A percentile compares a stretch with the other conserved stretches of the same genome.
Conservation (phyloP, 2,888 invertebrate genomes). For the Ommatoiulus sabulosus region DNA sequence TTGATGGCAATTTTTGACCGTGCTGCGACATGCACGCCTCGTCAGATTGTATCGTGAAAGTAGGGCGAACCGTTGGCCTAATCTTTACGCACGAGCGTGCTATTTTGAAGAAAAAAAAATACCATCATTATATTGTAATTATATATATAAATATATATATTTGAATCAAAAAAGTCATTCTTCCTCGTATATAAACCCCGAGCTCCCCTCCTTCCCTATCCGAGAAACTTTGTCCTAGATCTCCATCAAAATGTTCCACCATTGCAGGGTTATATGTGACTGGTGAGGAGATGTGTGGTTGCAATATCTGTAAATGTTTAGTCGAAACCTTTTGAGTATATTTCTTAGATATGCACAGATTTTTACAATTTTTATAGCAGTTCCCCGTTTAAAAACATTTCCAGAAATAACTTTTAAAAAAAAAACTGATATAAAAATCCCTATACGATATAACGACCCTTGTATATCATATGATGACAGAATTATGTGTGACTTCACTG, state of each 20-base stretch:
- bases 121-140: constrained; percentile 40
- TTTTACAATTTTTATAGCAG: constrained; percentile 62
- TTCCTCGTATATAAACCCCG: not conserved
- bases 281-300: constrained; percentile 56
- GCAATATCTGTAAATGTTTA: constrained; percentile 59
- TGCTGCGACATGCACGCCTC: not conserved
- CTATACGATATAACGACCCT: constrained; percentile 50
- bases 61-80: constrained; percentile 13
- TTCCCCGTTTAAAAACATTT: constrained; percentile 57
- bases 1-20: not conserved
- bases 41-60: not conserved
- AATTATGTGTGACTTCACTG: constrained; percentile 51
- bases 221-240: constrained; percentile 47
- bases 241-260: constrained; percentile 52
- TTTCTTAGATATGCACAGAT: constrained; percentile 61
- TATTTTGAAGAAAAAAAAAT: not conserved
- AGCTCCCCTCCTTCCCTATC: not conserved
- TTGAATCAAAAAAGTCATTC: constrained; percentile 47
- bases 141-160: constrained; percentile 37
- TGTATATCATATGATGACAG: constrained; percentile 49
- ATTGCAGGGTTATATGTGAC: constrained; percentile 55
- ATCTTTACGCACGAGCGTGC: not conserved
- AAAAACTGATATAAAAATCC: constrained; percentile 54
- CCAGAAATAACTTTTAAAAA: constrained; percentile 57
- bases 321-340: constrained; percentile 57